Conservation (phyloP, 2,888 invertebrate genomes). For the Antitype chi region DNA sequence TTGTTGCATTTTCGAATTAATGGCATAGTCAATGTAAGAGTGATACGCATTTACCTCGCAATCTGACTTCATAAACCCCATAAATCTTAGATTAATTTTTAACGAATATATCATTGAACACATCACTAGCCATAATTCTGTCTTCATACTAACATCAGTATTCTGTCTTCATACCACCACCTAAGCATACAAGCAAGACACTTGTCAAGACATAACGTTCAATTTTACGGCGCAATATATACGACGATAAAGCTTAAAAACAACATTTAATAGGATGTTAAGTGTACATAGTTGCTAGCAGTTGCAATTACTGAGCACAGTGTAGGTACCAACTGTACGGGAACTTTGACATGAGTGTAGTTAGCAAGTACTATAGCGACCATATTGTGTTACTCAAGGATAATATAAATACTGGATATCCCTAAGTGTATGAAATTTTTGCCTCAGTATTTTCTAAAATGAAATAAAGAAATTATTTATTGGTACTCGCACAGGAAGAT, state of each 20-base stretch:
- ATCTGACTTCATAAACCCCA: not conserved
- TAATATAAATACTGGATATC: conserved; percentile 40
- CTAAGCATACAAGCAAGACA: conserved; percentile 47
- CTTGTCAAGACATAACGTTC: conserved; percentile 63
- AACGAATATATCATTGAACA: not conserved
- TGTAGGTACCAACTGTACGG: conserved; percentile 37
- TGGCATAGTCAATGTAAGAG: too few relatives aligned
- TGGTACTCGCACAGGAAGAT: too few relatives aligned
- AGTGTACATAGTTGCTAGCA: conserved; percentile 76
- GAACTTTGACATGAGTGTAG: conserved; percentile 48
- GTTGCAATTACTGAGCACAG: conserved; percentile 74
- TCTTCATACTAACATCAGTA: conserved; percentile 19
- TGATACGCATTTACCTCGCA: too few relatives aligned
- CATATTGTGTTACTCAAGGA: conserved; percentile 48
- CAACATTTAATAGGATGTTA: conserved; percentile 74
- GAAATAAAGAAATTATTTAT: too few relatives aligned
- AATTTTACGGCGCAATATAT: conserved; percentile 73
- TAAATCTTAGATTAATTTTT: not conserved
- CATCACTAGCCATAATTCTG: conserved; percentile 12
- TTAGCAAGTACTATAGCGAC: conserved; percentile 33
- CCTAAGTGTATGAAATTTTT: not conserved
- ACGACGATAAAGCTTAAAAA: conserved; percentile 72
- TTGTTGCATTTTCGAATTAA: too few relatives aligned
- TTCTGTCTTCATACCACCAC: conserved; percentile 15
- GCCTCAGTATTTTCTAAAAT: too few relatives aligned